A percentile compares a stretch with the other conserved stretches of the same genome.
phyloP scores from a whole-genome alignment of 2,888 invertebrate genomes.

The Serripes groenlandicus region DNA sequence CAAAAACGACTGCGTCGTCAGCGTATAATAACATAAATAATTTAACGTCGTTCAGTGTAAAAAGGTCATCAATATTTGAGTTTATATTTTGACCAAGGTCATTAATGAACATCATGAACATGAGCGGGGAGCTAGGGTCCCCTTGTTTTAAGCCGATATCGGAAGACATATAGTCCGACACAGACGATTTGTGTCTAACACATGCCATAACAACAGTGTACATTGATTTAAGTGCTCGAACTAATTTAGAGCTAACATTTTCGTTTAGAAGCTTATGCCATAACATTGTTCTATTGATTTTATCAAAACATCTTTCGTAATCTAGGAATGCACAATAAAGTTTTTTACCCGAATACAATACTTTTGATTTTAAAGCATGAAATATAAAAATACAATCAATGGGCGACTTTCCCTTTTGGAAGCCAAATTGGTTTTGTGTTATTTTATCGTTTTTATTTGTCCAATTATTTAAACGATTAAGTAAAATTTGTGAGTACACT shows the following conservation, averaged over 20 bases:
- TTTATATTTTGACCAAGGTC: slow-evolving; percentile 12
- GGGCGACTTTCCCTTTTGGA: not conserved
- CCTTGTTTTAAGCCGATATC: slow-evolving; percentile 23
- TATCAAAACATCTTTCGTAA: slow-evolving; percentile 10
- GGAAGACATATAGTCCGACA: not conserved
- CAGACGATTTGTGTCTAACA: not conserved
- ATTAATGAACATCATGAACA: slow-evolving; percentile 18
- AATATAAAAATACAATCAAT: slow-evolving; percentile 8
- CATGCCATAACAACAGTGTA: slow-evolving; percentile 6
- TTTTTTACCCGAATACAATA: not conserved
- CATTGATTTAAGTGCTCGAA: slow-evolving; percentile 10
- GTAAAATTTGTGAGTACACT: slow-evolving; percentile 24
- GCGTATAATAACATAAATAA: slow-evolving; percentile 14
- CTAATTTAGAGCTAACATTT: slow-evolving; percentile 7
- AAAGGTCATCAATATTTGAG: slow-evolving; percentile 12
- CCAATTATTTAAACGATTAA: slow-evolving; percentile 24
- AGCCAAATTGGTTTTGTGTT: not conserved
- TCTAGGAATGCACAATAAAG: slow-evolving; percentile 8
- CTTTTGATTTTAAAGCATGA: slow-evolving; percentile 4
- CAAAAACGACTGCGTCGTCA: slow-evolving; percentile 19
- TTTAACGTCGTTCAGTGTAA: slow-evolving; percentile 4
- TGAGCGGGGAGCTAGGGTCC: slow-evolving; percentile 2
- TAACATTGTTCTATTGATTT: not conserved
- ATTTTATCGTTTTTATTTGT: not conserved
- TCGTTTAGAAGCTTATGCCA: not conserved